Evolutionary conservation across 2,888 invertebrate genomes (phyloP).

Genomic region (Vesta saturnalis): DNA sequence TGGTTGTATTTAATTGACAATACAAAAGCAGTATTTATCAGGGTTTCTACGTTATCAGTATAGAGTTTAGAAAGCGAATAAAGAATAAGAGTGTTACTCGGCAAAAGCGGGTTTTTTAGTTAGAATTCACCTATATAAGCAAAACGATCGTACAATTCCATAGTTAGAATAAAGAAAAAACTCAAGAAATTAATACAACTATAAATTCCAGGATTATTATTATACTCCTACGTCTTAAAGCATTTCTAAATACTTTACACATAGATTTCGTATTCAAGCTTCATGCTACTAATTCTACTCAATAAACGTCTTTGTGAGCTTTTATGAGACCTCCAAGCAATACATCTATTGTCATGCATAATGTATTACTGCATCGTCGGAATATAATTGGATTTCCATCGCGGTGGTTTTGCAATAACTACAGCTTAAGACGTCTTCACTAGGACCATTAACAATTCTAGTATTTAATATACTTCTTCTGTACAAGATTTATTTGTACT

Average conservation of each 20-base stretch:
- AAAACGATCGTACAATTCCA: no score
- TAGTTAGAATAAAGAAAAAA: neutral
- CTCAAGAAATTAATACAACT: neutral
- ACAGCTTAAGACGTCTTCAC: conserved; percentile 9
- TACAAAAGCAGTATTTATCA: no score
- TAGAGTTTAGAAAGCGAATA: no score
- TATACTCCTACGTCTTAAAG: neutral
- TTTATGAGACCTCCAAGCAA: conserved; percentile 14
- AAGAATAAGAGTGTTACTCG: no score
- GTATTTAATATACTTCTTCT: neutral
- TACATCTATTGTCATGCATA: conserved; percentile 15
- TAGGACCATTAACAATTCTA: neutral
- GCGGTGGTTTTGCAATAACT: conserved; percentile 12
- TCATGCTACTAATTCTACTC: conserved; percentile 9
- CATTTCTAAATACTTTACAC: neutral
- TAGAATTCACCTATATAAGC: no score
- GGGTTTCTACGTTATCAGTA: no score
- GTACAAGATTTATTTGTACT: no score
- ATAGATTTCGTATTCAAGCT: conserved; percentile 9
- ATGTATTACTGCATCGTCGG: conserved; percentile 13
- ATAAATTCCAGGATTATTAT: neutral
- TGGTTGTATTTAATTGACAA: no score
- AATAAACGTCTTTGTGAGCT: conserved; percentile 8
- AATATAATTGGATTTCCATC: conserved; percentile 15
- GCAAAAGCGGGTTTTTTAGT: no score